Percentiles rank a stretch among this genome's conserved stretches.
Conservation (phyloP, 2,797 vertebrate species). For the Lithobates pipiens region DNA sequence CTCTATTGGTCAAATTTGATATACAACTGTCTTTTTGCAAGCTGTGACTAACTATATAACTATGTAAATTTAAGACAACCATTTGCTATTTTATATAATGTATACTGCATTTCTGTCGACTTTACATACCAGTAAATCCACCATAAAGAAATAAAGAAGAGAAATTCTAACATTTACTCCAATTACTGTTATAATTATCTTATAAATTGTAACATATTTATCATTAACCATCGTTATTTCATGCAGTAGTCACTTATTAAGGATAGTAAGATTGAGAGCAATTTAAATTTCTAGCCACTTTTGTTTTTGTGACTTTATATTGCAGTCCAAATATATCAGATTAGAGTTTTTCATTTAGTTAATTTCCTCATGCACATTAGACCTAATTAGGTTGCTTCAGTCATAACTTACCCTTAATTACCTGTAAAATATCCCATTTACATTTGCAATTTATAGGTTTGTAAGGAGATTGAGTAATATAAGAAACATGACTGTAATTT, state of each 20-base stretch:
- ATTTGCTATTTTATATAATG: no score
- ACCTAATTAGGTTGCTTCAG: constrained; percentile 67
- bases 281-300: constrained; percentile 51
- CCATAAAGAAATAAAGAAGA: constrained; percentile 46
- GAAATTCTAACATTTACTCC: constrained; percentile 37
- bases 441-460: constrained; percentile 65
- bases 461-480: constrained; percentile 62
- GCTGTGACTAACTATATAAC: no score
- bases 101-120: constrained; percentile 16
- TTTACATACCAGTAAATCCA: constrained; percentile 35
- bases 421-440: constrained; percentile 61
- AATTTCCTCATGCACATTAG: constrained; percentile 64
- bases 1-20: no score
- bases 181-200: constrained; percentile 55
- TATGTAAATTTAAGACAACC: no score
- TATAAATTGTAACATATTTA: constrained; percentile 61
- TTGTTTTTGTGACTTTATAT: constrained; percentile 55
- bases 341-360: constrained; percentile 62
- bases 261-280: constrained; percentile 42
- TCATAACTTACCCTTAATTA: constrained; percentile 67
- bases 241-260: constrained; percentile 52
- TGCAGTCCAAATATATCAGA: constrained; percentile 56
- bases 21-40: no score
- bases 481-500: constrained; percentile 66
- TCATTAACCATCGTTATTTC: constrained; percentile 55